Evolutionary conservation across 2,888 invertebrate species (phyloP).

Genomic region (Unio pictorum): DNA sequence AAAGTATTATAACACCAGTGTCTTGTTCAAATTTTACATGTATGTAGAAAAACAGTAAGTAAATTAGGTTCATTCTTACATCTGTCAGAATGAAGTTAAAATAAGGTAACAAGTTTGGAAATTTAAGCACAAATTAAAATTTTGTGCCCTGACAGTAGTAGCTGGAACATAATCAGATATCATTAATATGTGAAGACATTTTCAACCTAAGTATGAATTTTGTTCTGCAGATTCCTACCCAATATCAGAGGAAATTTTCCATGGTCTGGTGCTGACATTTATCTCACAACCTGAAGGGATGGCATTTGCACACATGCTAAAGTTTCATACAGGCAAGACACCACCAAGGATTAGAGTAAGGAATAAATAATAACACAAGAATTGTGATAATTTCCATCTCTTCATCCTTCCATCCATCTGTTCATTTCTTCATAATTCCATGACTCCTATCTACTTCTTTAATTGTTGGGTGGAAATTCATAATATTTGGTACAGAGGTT

Average conservation of each 20-base stretch:
- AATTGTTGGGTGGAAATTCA: too few relatives aligned
- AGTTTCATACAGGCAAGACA: conserved; percentile 30
- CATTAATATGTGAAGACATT: conserved; percentile 1
- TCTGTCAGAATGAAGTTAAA: too few relatives aligned
- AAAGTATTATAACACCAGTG: too few relatives aligned
- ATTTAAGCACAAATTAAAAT: too few relatives aligned
- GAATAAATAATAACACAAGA: background rate
- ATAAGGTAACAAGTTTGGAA: too few relatives aligned
- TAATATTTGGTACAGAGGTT: too few relatives aligned
- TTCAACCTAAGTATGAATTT: background rate
- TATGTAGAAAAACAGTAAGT: too few relatives aligned
- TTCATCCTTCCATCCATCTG: background rate
- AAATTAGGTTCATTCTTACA: too few relatives aligned
- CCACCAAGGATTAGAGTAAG: conserved; percentile 27
- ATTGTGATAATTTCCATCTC: too few relatives aligned
- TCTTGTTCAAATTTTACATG: too few relatives aligned
- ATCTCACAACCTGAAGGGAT: conserved; percentile 35
- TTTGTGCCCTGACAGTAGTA: too few relatives aligned
- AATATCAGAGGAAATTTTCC: conserved; percentile 24
- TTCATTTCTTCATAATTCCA: background rate
- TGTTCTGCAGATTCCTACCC: conserved; percentile 29
- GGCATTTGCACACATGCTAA: conserved; percentile 41
- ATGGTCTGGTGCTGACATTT: conserved; percentile 26
- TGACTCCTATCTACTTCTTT: background rate
- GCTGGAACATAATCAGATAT: background rate